A percentile compares a stretch with the other conserved stretches of the same genome.
Conservation (phyloP, 2,113 vertebrate genomes). For the Ceyx melanurus region DNA sequence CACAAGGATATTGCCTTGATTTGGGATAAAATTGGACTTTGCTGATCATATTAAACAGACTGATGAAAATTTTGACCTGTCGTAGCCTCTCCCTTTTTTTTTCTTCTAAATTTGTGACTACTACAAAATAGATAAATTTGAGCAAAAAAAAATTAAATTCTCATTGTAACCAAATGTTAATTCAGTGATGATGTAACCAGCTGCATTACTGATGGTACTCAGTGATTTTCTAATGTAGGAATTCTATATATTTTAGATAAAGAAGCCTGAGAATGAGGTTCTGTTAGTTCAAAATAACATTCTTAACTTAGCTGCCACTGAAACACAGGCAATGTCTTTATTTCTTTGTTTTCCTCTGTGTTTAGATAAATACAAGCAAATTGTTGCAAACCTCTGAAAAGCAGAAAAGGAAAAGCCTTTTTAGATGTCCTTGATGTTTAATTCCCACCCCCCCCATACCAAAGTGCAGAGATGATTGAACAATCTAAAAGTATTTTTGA, state of each 20-base stretch:
- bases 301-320: neutral
- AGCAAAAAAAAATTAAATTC: neutral
- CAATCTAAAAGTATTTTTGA: neutral
- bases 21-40: neutral
- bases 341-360: neutral
- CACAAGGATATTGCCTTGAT: neutral
- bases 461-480: neutral
- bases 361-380: neutral
- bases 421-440: neutral
- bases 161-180: neutral
- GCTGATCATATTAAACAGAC: neutral
- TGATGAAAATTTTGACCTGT: neutral
- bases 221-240: neutral
- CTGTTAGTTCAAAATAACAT: neutral
- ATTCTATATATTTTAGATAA: neutral
- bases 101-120: neutral
- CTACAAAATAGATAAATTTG: neutral
- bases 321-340: neutral
- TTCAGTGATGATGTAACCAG: neutral
- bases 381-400: neutral
- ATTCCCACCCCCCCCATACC: neutral
- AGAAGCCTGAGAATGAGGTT: neutral
- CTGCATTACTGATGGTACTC: neutral
- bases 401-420: neutral
- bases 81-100: neutral